Evolutionary conservation across 2,113 vertebrate species (phyloP), one percentile per base, ranked within the genome.

Genomic region (Panurus biarmicus): DNA sequence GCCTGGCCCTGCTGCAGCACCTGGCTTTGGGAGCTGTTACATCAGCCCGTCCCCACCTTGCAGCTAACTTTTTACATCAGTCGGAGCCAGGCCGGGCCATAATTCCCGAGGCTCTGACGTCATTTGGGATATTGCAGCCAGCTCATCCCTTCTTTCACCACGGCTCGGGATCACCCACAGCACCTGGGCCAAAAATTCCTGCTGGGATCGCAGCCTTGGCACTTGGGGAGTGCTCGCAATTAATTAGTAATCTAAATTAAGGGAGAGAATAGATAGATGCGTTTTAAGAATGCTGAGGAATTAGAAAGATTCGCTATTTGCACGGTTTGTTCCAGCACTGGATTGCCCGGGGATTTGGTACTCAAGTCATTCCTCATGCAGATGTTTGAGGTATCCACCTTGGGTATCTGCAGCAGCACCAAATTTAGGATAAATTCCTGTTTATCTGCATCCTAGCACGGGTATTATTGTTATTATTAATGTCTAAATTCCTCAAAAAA

Each of bases 271-370:
- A n/a, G 8, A 48, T 6, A 2, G 1, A 18, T 17, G 7, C 1
- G 6, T 8, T 29, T 5, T 4, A 11, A 33, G 24, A 84, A 42
- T 1, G 1, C 3, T 2, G 1, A 12, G 28, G 2, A 35, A 26
- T 62, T 4, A 4, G 0, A 4, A 2, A 3, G 12, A 2, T 42
- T 35, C 24, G 19, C 35, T 9, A 0, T 12, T 40, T 2, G 15
- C 3, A 1, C 2, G 5, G 5, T 5, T 19, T 7, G 6, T 23
- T 42, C 38, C 54, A 8, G 6, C 3, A 6, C 4, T 18, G 21
- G 5, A 4, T 7, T 25, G 33, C 7, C 10, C 50, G 19, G 9
- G 45, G 29, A 10, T 29, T 23, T 22, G 11, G 7, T 5, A 25
- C 7, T 12, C 25, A 16, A 21, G 20, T 8, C 3, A 6, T 28